Base-by-base conservation (phyloP, 2,113 vertebrate genomes). In the Panthera leo region DNA sequence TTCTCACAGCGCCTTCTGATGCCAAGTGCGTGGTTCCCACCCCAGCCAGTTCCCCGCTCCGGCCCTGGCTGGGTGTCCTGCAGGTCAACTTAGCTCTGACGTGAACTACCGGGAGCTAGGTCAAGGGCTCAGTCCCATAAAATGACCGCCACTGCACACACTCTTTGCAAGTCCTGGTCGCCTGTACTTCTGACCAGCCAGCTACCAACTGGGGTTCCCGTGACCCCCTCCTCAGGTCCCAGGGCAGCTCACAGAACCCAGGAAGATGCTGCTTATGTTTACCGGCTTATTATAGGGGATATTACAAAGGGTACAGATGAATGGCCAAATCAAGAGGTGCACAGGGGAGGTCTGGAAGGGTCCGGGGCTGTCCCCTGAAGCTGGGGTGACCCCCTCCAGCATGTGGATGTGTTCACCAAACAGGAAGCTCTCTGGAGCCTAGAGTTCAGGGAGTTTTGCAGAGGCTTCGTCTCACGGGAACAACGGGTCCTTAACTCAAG, bases 291-390 rank as follows among this genome's bases (percentile, higher is more conserved):
- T 27, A 5, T 16, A 42, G 12, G 15, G 6, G 11, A 19, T 2
- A 3, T 3, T 27, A 48, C 63, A 16, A 12, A 70, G 51, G 29
- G 16, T 8, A 9, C 75, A 31, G 65, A 34, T 3, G 48, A 25
- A 3, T 1, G 2, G n/a, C 3, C 12, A 8, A 13, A 7, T 0
- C 23, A 25, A 19, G 63, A 48, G 51, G 31, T 0, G 5, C 23
- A 14, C 31, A 4, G 55, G 80, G 48, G 7, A 48, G 92, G 63
- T 45, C 83, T 10, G n/a, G 83, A 12, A 16, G 25, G 70, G 42
- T 25, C 70, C 42, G 0, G 2, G 53, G 11, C 45, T 51, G n/a
- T 84, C 23, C 23, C 53, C 7, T 1, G 53, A 23, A 45, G 51
- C 2, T 48, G 36, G 51, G 63, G 3, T 0, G 16, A 2, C 0